These are phyloP conservation scores for Paratilapia polleni DNA, from an alignment of 2,113 vertebrate genomes.

Conservation along the genomic window DNA sequence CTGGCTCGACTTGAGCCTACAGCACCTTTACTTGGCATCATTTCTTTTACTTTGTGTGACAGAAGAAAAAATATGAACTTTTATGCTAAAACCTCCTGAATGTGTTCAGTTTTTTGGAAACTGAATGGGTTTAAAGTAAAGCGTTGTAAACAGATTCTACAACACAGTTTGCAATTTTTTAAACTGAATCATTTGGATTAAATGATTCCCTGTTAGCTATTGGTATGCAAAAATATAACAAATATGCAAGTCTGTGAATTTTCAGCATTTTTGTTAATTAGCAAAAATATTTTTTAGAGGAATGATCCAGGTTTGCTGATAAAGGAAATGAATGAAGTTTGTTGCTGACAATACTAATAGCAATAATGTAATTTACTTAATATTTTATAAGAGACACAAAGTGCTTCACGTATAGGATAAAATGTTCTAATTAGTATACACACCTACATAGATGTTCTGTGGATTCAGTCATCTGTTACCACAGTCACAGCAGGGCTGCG, in stretches of 20 bases:
- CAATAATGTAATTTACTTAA: not conserved
- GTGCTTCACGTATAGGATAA: not conserved
- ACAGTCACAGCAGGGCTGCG: not conserved
- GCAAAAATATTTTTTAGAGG: not conserved
- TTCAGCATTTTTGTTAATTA: not conserved
- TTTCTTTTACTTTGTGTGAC: not conserved
- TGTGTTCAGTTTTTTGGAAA: too few relatives aligned
- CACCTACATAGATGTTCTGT: not conserved
- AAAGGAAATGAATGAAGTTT: not conserved
- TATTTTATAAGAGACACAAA: not conserved
- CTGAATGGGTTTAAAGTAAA: too few relatives aligned
- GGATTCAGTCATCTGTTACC: not conserved
- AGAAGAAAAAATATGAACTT: too few relatives aligned
- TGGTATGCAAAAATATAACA: not conserved
- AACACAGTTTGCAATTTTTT: not conserved
- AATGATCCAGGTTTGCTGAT: not conserved
- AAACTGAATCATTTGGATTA: too few relatives aligned
- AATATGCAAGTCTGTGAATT: fast-evolving
- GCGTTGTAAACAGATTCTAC: too few relatives aligned
- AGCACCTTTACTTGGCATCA: not conserved
- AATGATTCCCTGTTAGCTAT: not conserved
- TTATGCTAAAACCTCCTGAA: too few relatives aligned
- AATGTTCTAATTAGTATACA: not conserved
- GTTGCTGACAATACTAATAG: not conserved
- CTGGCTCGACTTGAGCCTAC: not conserved